These are phyloP conservation scores for Drosophila kurseongensis DNA, from an alignment of 1,140 invertebrate species.

Conservation along the genomic window DNA sequence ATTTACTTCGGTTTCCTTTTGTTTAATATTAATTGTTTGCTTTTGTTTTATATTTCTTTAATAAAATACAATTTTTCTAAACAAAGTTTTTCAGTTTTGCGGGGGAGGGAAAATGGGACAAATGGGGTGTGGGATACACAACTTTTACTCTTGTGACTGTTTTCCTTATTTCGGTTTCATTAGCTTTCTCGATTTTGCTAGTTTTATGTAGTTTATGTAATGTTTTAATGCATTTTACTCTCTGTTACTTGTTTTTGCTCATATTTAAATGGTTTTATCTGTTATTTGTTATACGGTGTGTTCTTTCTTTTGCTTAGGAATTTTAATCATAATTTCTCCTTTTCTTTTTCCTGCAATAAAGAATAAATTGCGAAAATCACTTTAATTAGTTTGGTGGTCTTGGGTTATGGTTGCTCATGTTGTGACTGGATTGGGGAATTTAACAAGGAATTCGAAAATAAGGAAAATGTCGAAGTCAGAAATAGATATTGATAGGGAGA, in stretches of 20 bases:
- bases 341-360: constrained; percentile 84
- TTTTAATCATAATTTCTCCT: constrained; percentile 85
- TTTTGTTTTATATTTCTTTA: constrained; percentile 44
- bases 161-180: constrained; percentile 26
- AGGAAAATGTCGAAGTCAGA: constrained; percentile 14
- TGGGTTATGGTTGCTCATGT: constrained; percentile 23
- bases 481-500: constrained; percentile 6
- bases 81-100: constrained; percentile 55
- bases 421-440: constrained; percentile 16
- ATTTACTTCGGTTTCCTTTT: constrained; percentile 29
- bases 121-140: constrained; percentile 22
- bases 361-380: constrained; percentile 67
- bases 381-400: constrained; percentile 43
- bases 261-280: constrained; percentile 51
- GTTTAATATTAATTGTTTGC: constrained; percentile 56
- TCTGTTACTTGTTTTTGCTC: constrained; percentile 39
- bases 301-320: constrained; percentile 64
- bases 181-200: constrained; percentile 49
- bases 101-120: not conserved
- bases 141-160: constrained; percentile 28
- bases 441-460: constrained; percentile 23
- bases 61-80: constrained; percentile 75
- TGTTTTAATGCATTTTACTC: constrained; percentile 54
- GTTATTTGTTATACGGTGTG: constrained; percentile 48
- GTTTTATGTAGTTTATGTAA: constrained; percentile 63